Percentiles rank a stretch among this genome's conserved stretches.
Conservation (phyloP, 2,888 invertebrate species). For the Drosophila ustulata region DNA sequence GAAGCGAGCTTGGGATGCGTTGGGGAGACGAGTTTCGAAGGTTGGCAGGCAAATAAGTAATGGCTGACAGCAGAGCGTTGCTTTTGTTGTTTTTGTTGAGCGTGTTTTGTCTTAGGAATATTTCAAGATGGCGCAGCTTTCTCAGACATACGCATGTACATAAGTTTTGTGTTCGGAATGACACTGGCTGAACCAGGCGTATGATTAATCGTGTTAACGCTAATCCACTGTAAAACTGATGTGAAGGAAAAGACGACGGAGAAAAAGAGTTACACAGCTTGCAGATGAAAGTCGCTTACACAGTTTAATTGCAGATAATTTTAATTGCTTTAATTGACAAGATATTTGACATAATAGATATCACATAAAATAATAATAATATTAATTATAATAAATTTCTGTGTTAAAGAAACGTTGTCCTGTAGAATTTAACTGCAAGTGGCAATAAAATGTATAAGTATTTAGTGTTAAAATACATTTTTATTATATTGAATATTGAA, state of each 20-base stretch:
- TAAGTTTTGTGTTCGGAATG: slow-evolving; percentile 24
- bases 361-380: too few species aligned
- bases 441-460: too few species aligned
- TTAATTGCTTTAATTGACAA: background rate
- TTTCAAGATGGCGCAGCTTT: slow-evolving; percentile 76
- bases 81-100: slow-evolving; percentile 30
- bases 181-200: slow-evolving; percentile 31
- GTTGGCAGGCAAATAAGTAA: slow-evolving; percentile 62
- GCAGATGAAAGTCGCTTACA: background rate
- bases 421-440: too few species aligned
- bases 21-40: slow-evolving; percentile 24
- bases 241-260: background rate
- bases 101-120: slow-evolving; percentile 62
- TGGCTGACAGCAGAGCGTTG: slow-evolving; percentile 60
- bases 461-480: too few species aligned
- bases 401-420: too few species aligned
- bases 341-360: background rate
- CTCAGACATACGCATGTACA: slow-evolving; percentile 20
- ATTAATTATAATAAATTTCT: too few species aligned
- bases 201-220: slow-evolving; percentile 5
- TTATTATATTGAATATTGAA: too few species aligned
- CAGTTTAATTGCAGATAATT: background rate
- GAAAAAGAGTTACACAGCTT: background rate
- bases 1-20: background rate
- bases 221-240: slow-evolving; percentile 4